Conservation (phyloP, 2,888 invertebrate genomes). For the Drosophila aldrichi region DNA sequence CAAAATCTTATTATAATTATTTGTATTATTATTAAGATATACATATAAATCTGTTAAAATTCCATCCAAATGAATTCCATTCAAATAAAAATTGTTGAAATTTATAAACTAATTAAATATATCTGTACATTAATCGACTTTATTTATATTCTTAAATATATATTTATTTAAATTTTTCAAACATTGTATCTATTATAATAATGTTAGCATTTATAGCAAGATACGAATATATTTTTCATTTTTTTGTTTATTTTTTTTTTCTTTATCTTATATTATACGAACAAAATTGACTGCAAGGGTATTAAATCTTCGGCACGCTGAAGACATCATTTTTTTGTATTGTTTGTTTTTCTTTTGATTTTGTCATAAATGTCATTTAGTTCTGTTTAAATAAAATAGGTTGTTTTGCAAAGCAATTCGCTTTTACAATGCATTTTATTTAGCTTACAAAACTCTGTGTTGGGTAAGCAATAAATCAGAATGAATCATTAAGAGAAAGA, state of each 20-base stretch:
- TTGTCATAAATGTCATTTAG: neutral
- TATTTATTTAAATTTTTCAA: neutral
- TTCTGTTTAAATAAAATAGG: neutral
- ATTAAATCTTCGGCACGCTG: neutral
- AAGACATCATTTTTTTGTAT: neutral
- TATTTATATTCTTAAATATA: no score
- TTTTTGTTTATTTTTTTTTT: no score
- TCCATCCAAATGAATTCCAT: no score
- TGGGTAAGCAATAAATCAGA: neutral
- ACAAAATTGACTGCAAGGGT: neutral
- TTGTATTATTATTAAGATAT: neutral
- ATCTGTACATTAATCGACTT: no score
- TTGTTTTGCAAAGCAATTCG: neutral
- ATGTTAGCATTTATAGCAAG: neutral
- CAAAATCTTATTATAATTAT: neutral
- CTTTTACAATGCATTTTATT: neutral
- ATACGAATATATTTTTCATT: no score
- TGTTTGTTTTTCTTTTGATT: neutral
- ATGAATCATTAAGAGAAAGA: conserved; percentile 8
- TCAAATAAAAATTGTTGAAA: no score
- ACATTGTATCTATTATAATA: neutral
- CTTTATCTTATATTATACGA: no score
- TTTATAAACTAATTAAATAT: no score
- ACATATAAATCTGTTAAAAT: no score
- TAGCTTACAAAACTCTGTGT: neutral